Conservation (phyloP, 2,113 vertebrate species). For the Anseranas semipalmata region DNA sequence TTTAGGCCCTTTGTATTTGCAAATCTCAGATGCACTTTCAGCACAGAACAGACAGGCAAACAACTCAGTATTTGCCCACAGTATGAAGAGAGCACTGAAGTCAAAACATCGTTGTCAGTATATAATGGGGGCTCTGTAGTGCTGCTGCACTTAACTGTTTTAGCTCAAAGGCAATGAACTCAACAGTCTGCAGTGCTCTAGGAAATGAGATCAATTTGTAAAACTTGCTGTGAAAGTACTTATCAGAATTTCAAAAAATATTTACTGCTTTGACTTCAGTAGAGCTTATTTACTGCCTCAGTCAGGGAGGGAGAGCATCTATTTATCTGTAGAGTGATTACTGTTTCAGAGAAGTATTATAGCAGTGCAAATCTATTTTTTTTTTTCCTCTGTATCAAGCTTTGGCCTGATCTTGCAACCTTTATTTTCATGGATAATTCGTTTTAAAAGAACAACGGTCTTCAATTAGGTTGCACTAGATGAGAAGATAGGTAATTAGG, state of each 20-base stretch:
- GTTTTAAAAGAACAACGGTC: neutral
- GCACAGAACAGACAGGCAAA: neutral
- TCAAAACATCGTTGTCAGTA: slow-evolving; percentile 1
- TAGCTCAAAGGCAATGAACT: neutral
- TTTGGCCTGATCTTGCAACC: neutral
- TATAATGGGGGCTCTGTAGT: neutral
- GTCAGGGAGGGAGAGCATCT: neutral
- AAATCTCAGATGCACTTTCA: slow-evolving; percentile 19
- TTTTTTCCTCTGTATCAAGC: neutral
- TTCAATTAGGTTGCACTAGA: neutral
- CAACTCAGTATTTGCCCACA: slow-evolving; percentile 14
- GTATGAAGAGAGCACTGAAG: slow-evolving; percentile 21
- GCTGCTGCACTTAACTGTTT: neutral
- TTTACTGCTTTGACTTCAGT: slow-evolving; percentile 7
- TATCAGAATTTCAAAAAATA: slow-evolving; percentile 8
- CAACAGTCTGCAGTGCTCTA: neutral
- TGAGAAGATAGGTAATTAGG: neutral
- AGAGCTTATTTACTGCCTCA: neutral
- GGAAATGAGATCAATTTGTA: slow-evolving; percentile 14
- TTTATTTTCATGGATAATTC: neutral
- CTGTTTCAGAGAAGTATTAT: neutral
- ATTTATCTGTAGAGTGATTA: neutral
- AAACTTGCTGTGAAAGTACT: slow-evolving; percentile 29
- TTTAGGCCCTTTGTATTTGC: slow-evolving; percentile 10
- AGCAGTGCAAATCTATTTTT: neutral